Percentiles rank a stretch among this genome's conserved stretches.
phyloP scores from a whole-genome alignment of 2,113 vertebrate genomes.

The Megalops atlanticus region DNA sequence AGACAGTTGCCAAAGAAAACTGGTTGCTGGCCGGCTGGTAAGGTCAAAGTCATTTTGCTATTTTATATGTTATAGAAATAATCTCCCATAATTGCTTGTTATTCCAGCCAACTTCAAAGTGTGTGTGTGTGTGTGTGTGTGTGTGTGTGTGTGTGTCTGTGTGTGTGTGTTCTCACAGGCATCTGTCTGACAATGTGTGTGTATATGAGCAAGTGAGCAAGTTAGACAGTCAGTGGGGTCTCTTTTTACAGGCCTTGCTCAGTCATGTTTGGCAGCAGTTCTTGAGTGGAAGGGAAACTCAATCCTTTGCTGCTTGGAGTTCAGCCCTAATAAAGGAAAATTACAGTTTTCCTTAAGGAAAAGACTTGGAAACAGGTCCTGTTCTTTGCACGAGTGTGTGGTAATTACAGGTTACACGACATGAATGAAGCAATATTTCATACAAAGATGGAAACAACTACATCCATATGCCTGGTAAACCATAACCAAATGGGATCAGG shows the following conservation, averaged over 20 bases:
- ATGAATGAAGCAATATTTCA: slow-evolving; percentile 50
- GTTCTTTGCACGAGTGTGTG: slow-evolving; percentile 39
- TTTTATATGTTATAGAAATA: neutral
- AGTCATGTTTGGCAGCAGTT: slow-evolving; percentile 57
- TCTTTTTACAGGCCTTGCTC: slow-evolving; percentile 45
- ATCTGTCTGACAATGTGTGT: too few species aligned
- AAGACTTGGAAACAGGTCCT: slow-evolving; percentile 43
- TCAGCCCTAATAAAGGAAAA: slow-evolving; percentile 57
- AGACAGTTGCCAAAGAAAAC: neutral
- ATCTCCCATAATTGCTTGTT: neutral
- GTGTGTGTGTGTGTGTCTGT: neutral
- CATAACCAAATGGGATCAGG: slow-evolving; percentile 1
- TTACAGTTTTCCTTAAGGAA: slow-evolving; percentile 46
- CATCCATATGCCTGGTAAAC: slow-evolving; percentile 32
- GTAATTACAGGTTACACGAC: slow-evolving; percentile 48
- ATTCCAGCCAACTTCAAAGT: neutral
- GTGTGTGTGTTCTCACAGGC: too few species aligned
- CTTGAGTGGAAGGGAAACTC: slow-evolving; percentile 46
- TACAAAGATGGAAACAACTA: slow-evolving; percentile 20
- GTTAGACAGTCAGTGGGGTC: slow-evolving; percentile 14
- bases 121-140: slow-evolving; percentile 10
- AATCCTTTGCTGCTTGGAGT: slow-evolving; percentile 47
- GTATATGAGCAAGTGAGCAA: slow-evolving; percentile 28
- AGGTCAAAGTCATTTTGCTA: neutral
- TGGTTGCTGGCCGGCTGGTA: neutral